phyloP scores from a whole-genome alignment of 1,140 invertebrate species.

The Theocolax elegans region DNA sequence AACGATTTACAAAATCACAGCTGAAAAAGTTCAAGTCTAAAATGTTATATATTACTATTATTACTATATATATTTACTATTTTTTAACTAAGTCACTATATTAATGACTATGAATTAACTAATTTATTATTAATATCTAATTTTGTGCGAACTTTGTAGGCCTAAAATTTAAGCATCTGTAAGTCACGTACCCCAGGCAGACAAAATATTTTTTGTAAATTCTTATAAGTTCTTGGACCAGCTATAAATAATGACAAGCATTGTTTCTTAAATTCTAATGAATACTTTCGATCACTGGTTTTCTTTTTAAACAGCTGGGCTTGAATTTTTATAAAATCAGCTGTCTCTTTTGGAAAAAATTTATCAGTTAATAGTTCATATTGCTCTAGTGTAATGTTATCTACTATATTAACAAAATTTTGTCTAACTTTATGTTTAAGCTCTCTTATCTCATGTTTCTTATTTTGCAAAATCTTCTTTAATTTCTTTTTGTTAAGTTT shows the following conservation, averaged over 20 bases:
- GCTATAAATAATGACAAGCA: slow-evolving; percentile 17
- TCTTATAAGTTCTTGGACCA: slow-evolving; percentile 23
- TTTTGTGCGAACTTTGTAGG: neutral
- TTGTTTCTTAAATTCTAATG: slow-evolving; percentile 26
- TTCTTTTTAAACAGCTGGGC: slow-evolving; percentile 36
- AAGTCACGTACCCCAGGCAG: slow-evolving; percentile 29
- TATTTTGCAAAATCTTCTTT: slow-evolving; percentile 16
- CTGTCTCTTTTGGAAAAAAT: slow-evolving; percentile 36
- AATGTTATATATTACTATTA: neutral
- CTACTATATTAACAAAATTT: slow-evolving; percentile 23
- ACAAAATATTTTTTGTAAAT: slow-evolving; percentile 34
- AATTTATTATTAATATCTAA: slow-evolving; percentile 7
- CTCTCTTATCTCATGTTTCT: slow-evolving; percentile 17
- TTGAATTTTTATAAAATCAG: slow-evolving; percentile 38
- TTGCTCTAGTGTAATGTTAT: slow-evolving; percentile 34
- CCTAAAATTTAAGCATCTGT: slow-evolving; percentile 49
- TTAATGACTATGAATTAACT: slow-evolving; percentile 4
- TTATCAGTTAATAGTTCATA: slow-evolving; percentile 35
- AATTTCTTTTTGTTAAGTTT: slow-evolving; percentile 33
- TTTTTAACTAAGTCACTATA: too few species aligned
- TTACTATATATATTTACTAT: too few species aligned
- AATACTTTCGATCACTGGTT: slow-evolving; percentile 2
- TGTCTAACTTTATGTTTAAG: slow-evolving; percentile 27
- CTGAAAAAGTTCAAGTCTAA: slow-evolving; percentile 18
- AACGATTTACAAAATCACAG: slow-evolving; percentile 25